A percentile compares a stretch with the other conserved stretches of the same genome.
Conservation (phyloP, 2,888 invertebrate genomes). For the Bellardia pandia region DNA sequence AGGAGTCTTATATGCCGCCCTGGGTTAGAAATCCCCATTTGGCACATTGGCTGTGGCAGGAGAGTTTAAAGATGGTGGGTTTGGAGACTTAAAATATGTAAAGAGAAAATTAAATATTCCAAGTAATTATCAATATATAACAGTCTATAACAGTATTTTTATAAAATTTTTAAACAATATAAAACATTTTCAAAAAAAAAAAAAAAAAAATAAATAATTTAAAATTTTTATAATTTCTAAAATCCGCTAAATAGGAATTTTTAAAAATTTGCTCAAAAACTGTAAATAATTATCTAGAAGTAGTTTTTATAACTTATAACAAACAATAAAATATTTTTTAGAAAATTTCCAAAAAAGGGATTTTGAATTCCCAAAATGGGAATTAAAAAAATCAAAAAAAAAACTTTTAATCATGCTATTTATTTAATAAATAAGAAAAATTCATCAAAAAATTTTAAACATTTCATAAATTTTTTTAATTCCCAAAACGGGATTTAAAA, state of each 20-base stretch:
- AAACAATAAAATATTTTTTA: not conserved
- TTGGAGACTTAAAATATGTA: not conserved
- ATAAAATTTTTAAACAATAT: no score
- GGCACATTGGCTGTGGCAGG: slow-evolving; percentile 65
- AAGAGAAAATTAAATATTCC: not conserved
- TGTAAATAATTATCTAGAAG: not conserved
- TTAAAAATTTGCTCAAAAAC: not conserved
- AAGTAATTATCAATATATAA: not conserved
- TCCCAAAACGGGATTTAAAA: no score
- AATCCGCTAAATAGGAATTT: not conserved
- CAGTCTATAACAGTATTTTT: not conserved
- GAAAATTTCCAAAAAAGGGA: not conserved
- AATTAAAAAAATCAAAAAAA: not conserved
- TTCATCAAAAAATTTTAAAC: no score
- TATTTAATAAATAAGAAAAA: no score
- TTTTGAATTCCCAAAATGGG: not conserved
- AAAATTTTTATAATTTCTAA: not conserved
- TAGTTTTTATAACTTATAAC: not conserved
- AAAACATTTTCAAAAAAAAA: no score
- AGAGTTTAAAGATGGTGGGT: slow-evolving; percentile 61
- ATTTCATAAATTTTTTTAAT: no score
- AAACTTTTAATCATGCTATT: no score
- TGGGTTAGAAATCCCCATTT: slow-evolving; percentile 49
- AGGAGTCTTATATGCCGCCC: slow-evolving; percentile 31
- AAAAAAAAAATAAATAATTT: no score